Evolutionary conservation across 2,888 invertebrate species (phyloP).

Genomic region (Cryptocephalus primarius): DNA sequence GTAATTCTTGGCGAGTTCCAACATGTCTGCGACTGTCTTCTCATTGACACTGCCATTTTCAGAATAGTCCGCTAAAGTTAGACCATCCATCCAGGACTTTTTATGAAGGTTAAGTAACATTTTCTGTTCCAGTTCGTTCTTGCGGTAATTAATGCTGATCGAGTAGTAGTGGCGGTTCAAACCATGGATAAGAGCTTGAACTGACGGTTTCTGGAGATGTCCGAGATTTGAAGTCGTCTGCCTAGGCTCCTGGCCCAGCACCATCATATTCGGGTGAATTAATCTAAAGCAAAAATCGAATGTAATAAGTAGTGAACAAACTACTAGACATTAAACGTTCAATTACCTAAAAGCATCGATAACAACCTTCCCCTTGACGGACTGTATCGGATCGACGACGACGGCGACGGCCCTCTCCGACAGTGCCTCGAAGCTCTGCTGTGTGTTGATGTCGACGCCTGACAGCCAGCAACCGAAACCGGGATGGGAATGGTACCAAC

Average conservation of each 20-base stretch:
- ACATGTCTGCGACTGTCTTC: slow-evolving; percentile 89
- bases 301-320: background rate
- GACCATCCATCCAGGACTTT: slow-evolving; percentile 97
- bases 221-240: slow-evolving; percentile 99
- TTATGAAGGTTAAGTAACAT: slow-evolving; percentile 98
- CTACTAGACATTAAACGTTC: background rate
- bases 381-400: slow-evolving; percentile 98
- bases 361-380: slow-evolving; percentile 99
- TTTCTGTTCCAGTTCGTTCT: slow-evolving; percentile 97
- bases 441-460: slow-evolving; percentile 98
- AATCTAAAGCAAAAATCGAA: slow-evolving; percentile 45
- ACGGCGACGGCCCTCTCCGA: slow-evolving; percentile 98
- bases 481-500: slow-evolving; percentile 94
- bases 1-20: slow-evolving; percentile 95
- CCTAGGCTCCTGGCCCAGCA: slow-evolving; percentile 94
- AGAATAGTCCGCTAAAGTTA: slow-evolving; percentile 81
- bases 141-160: slow-evolving; percentile 98
- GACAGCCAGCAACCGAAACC: slow-evolving; percentile 99
- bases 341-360: slow-evolving; percentile 82
- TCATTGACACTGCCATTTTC: slow-evolving; percentile 92
- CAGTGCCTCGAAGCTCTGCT: slow-evolving; percentile 97
- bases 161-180: slow-evolving; percentile 98
- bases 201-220: slow-evolving; percentile 96
- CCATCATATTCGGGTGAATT: slow-evolving; percentile 99
- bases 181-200: slow-evolving; percentile 98